Evolutionary conservation across 2,113 vertebrate species (phyloP).

Genomic region (Blennius ocellaris): DNA sequence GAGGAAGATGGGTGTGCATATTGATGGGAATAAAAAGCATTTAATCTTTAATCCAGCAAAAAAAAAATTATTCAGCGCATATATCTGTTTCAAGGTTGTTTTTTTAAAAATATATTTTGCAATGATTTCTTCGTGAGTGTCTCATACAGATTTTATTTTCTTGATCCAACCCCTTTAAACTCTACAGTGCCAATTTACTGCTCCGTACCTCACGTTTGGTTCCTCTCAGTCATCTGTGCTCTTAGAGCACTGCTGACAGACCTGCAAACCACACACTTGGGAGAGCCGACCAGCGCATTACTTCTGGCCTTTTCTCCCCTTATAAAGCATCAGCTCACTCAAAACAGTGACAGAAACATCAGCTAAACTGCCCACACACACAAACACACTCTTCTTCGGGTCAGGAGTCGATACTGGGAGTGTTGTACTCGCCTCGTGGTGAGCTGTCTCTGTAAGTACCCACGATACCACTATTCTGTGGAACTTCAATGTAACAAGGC

Average conservation of each 20-base stretch:
- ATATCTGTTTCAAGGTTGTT: too few relatives aligned
- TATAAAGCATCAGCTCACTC: slow-evolving; percentile 58
- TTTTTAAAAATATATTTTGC: background rate
- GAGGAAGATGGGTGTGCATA: too few relatives aligned
- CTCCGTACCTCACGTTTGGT: slow-evolving; percentile 47
- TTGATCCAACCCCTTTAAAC: slow-evolving; percentile 22
- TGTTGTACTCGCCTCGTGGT: slow-evolving; percentile 19
- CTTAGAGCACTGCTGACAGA: slow-evolving; percentile 64
- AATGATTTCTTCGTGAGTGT: background rate
- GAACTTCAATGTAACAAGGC: slow-evolving; percentile 3
- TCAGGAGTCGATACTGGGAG: slow-evolving; percentile 37
- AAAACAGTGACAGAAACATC: slow-evolving; percentile 58
- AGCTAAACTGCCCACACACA: slow-evolving; percentile 46
- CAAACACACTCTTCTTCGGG: slow-evolving; percentile 28
- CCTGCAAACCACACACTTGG: slow-evolving; percentile 64
- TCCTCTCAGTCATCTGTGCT: slow-evolving; percentile 61
- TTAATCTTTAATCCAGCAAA: too few relatives aligned
- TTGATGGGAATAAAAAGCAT: too few relatives aligned
- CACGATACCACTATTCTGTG: background rate
- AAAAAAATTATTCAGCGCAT: too few relatives aligned
- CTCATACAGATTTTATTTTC: too few relatives aligned
- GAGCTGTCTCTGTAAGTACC: slow-evolving; percentile 16
- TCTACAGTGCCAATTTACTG: slow-evolving; percentile 21
- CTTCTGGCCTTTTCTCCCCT: slow-evolving; percentile 34
- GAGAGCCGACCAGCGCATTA: slow-evolving; percentile 43